These are phyloP conservation scores for Deroplatys truncata DNA, from an alignment of 2,888 invertebrate genomes.

Conservation along the genomic window DNA sequence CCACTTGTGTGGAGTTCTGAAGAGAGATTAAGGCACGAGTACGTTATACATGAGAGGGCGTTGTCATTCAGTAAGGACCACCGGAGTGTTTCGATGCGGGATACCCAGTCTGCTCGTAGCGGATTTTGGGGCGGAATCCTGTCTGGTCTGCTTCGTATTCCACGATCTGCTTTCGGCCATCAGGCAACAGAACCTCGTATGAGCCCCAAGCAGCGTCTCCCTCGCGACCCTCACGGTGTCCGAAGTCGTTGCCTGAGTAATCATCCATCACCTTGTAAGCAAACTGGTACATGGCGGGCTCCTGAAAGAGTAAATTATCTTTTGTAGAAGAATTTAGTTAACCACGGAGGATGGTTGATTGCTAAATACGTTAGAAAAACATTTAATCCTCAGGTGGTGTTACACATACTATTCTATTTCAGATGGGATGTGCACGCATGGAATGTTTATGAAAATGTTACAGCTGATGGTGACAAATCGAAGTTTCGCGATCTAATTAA, in stretches of 20 bases:
- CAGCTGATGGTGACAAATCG: too few relatives aligned
- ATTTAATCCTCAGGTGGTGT: too few relatives aligned
- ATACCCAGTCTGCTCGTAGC: conserved; percentile 51
- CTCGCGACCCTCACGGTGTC: conserved; percentile 43
- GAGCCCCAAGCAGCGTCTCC: conserved; percentile 44
- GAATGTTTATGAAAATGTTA: too few relatives aligned
- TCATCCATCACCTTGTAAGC: conserved; percentile 43
- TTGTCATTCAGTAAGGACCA: conserved; percentile 24
- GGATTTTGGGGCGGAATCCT: conserved; percentile 63
- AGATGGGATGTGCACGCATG: too few relatives aligned
- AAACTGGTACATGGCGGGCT: conserved; percentile 42
- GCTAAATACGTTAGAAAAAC: too few relatives aligned
- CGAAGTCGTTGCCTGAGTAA: conserved; percentile 42
- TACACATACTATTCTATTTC: too few relatives aligned
- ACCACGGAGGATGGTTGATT: too few relatives aligned
- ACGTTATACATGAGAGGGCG: too few relatives aligned
- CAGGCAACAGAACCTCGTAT: conserved; percentile 43
- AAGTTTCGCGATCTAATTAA: too few relatives aligned
- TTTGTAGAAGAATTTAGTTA: too few relatives aligned
- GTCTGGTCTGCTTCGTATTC: conserved; percentile 65
- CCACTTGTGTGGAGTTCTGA: too few relatives aligned
- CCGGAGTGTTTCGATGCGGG: neutral
- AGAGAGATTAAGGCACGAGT: too few relatives aligned
- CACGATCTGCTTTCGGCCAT: conserved; percentile 54
- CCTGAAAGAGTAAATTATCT: conserved; percentile 29